phyloP scores from a whole-genome alignment of 1,140 invertebrate genomes.

The Papilio dardanus region DNA sequence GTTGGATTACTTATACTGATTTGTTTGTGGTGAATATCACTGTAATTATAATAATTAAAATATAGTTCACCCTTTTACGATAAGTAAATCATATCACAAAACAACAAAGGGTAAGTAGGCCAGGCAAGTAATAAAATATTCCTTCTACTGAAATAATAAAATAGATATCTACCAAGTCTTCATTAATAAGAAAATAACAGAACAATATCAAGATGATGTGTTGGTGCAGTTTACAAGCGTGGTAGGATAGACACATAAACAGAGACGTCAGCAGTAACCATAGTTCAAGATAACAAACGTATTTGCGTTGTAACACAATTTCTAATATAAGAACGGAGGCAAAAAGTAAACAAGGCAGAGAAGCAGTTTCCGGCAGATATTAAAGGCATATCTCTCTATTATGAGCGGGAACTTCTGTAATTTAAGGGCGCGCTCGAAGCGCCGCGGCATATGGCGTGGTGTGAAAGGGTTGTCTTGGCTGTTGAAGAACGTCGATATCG shows the following conservation, averaged over 20 bases:
- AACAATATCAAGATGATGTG: conserved; percentile 16
- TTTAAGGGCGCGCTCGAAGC: conserved; percentile 73
- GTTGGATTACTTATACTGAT: background rate
- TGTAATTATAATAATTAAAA: too few relatives aligned
- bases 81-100: too few relatives aligned
- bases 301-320: conserved; percentile 53
- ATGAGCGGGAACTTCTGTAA: conserved; percentile 81
- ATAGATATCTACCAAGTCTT: background rate
- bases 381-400: conserved; percentile 82
- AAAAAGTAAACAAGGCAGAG: conserved; percentile 76
- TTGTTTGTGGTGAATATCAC: too few relatives aligned
- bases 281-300: conserved; percentile 36
- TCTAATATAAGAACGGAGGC: conserved; percentile 76
- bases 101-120: too few relatives aligned
- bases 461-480: conserved; percentile 58
- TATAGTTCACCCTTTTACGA: too few relatives aligned
- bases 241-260: conserved; percentile 13
- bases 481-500: conserved; percentile 39
- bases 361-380: conserved; percentile 77
- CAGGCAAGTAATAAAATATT: background rate
- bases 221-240: background rate
- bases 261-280: conserved; percentile 26
- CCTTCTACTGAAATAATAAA: background rate
- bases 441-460: conserved; percentile 72
- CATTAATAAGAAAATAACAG: conserved; percentile 22